Base-by-base conservation (phyloP, 2,113 vertebrate genomes). In the Callipepla californica region DNA sequence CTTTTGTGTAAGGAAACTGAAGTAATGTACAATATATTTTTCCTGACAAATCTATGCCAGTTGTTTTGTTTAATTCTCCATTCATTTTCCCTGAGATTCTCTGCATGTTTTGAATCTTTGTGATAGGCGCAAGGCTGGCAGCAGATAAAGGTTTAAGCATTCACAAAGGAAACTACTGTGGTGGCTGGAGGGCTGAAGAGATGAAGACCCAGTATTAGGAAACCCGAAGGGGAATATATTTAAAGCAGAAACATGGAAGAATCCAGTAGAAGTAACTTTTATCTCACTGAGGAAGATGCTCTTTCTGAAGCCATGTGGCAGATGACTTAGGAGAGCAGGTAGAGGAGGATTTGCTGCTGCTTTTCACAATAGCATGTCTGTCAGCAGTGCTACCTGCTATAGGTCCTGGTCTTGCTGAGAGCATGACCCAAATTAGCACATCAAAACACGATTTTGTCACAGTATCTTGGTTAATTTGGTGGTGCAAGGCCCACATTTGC, bases 11-110 rank as follows among this genome's bases (percentile, higher is more conserved):
- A 80, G 34, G 42, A 57, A 80, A 62, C 19, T 40, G 55, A 76
- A 75, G 25, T 68, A 25, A 32, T 0, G 0, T 21, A 17, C 26
- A 5, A 13, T 9, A 1, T 67, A 8, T 67, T 51, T 83, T 59
- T 59, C 47, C 51, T 75, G 26, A 30, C 14, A 51, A 53, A 73
- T 76, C 53, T 51, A 34, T 72, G 36, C 18, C 22, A 53, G 78
- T 58, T 62, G 6, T 25, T 85, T 65, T 8, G 4, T 73, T 90
- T 45, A 73, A 44, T 19, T 75, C 20, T 85, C 62, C 20, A 20
- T 78, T 18, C 36, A 38, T 6, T 34, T 63, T 74, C 9, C 7
- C 30, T 59, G 15, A 55, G 83, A 34, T 36, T 57, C 13, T 59
- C 0, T 5, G 1, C 40, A 9, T 26, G 3, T 11, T 19, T 36